Base-by-base conservation (phyloP, 2,797 vertebrate species). In the Hirundo rustica region DNA sequence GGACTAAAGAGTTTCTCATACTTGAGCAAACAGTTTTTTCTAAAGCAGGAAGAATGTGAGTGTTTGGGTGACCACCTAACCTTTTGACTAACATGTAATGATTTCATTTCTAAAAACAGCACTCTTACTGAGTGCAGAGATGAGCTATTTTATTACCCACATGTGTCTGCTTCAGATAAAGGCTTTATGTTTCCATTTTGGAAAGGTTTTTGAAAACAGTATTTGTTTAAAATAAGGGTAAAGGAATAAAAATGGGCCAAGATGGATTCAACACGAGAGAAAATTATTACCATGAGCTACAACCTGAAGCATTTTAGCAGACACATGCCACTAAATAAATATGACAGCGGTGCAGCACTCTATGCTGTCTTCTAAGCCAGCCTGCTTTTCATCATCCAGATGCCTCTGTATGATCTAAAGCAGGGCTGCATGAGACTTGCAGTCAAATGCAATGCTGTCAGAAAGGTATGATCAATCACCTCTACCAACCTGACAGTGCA, bases 381-480 rank as follows among this genome's bases (percentile, higher is more conserved):
- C 2, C 2, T 38, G 71, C 55, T 95, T 91, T 90, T 87, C 89
- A 97, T 95, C 91, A 82, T 40, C 85, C 68, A 85, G 66, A 87
- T 81, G 57, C 51, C 68, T 88, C 55, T 61, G 34, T 58, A 29
- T 15, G 40, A 94, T 86, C 65, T 91, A 36, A 93, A 92, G 68
- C 17, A 65, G 73, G 62, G 60, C 50, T 88, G 71, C 86, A 32
- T 64, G 62, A 93, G 88, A 92, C 83, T 64, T 92, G 93, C 58
- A 92, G 80, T 89, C 83, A 88, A 95, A 93, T 84, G 71, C 73
- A 85, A 55, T 26, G 67, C 75, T 86, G 79, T 86, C 90, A 90
- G 88, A 79, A 92, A 96, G 27, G 47, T 48, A 54, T 65, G 85
- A 94, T 94, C 90, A 95, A 94, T 93, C 82, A 95, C 75, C 65